A percentile compares a stretch with the other conserved stretches of the same genome.
phyloP scores from a whole-genome alignment of 2,888 invertebrate genomes.

The Carabus problematicus region DNA sequence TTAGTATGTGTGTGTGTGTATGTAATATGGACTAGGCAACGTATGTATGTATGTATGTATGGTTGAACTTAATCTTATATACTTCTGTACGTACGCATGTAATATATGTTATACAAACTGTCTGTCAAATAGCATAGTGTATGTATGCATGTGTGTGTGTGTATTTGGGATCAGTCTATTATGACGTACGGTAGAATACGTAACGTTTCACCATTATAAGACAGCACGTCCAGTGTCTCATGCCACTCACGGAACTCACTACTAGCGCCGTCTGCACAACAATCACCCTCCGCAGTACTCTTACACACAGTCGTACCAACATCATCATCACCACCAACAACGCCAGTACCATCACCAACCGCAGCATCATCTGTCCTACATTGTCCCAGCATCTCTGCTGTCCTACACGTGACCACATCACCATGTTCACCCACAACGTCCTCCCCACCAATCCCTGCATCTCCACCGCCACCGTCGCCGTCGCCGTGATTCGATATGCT shows the following conservation, averaged over 20 bases:
- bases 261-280: slow-evolving; percentile 48
- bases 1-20: slow-evolving; percentile 6
- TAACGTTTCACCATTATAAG: slow-evolving; percentile 79
- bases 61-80: no score
- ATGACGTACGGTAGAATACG: slow-evolving; percentile 96
- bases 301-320: neutral
- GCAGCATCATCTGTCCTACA: slow-evolving; percentile 9
- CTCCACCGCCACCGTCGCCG: slow-evolving; percentile 41
- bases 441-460: slow-evolving; percentile 11
- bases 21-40: no score
- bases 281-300: slow-evolving; percentile 27
- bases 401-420: neutral
- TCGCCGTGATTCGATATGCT: slow-evolving; percentile 54
- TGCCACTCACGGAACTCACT: slow-evolving; percentile 88
- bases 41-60: no score
- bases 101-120: no score
- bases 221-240: slow-evolving; percentile 78
- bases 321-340: no score
- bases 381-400: neutral
- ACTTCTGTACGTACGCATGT: no score
- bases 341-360: neutral
- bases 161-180: slow-evolving; percentile 73
- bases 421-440: slow-evolving; percentile 43
- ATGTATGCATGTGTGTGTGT: neutral
- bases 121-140: neutral